phyloP scores from a whole-genome alignment of 2,797 vertebrate genomes.

The Phataginus tricuspis region DNA sequence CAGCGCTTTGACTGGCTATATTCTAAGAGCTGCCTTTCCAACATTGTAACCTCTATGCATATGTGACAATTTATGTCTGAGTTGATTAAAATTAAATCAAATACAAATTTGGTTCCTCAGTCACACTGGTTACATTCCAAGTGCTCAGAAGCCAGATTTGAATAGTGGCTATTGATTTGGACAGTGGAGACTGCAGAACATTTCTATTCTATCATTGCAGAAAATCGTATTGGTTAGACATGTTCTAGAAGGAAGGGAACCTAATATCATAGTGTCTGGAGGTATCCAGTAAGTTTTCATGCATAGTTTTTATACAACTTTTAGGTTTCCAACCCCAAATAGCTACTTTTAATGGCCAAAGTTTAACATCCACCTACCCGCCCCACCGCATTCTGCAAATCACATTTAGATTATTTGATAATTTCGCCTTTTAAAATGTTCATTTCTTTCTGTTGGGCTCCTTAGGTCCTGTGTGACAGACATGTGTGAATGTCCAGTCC shows the following conservation, averaged over 20 bases:
- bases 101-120: not conserved
- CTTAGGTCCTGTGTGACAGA: constrained; percentile 97
- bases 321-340: not conserved
- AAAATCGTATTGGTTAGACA: not conserved
- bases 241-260: not conserved
- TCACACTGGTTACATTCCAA: not conserved
- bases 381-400: not conserved
- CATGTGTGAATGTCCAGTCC: constrained; percentile 98
- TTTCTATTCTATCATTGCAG: not conserved
- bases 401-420: not conserved
- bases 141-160: not conserved
- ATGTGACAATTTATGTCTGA: not conserved
- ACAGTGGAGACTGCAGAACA: not conserved
- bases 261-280: not conserved
- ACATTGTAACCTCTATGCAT: rapidly evolving
- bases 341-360: not conserved
- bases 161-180: not conserved
- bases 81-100: not conserved
- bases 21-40: not conserved
- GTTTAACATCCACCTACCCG: no score
- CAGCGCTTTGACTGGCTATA: rapidly evolving
- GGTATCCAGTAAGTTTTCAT: not conserved
- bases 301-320: not conserved
- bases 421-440: constrained; percentile 31
- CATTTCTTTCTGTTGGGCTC: constrained; percentile 52